Conservation (phyloP, 2,113 vertebrate species). For the Callithrix jacchus region DNA sequence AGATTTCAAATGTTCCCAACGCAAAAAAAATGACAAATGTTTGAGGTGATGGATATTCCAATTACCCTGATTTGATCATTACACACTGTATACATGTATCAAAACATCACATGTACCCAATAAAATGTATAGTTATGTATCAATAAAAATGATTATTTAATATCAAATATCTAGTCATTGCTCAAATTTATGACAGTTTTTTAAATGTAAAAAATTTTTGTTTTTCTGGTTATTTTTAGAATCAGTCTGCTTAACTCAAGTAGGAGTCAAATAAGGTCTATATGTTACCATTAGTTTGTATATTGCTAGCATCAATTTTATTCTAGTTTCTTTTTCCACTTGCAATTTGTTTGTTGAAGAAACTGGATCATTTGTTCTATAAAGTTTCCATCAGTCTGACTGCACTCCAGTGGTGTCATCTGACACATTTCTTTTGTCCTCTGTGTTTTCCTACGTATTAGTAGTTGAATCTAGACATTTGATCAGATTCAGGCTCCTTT, state of each 20-base stretch:
- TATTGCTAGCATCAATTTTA: not conserved
- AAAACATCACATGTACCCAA: not conserved
- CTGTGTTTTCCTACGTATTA: not conserved
- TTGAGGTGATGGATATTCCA: not conserved
- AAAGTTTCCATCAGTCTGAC: not conserved
- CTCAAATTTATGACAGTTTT: conserved; percentile 30
- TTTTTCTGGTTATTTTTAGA: not conserved
- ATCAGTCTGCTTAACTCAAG: not conserved
- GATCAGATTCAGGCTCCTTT: not conserved
- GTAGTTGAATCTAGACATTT: not conserved
- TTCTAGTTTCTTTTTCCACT: not conserved
- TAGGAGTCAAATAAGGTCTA: not conserved
- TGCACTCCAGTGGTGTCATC: not conserved
- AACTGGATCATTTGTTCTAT: not conserved
- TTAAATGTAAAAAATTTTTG: conserved; percentile 20
- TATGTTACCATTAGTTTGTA: not conserved
- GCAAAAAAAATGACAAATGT: not conserved
- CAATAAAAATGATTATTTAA: not conserved
- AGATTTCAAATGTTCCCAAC: not conserved
- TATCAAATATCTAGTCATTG: conserved; percentile 27
- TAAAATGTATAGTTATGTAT: not conserved
- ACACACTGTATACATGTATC: not conserved
- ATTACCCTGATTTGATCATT: not conserved
- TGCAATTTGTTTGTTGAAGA: conserved; percentile 18
- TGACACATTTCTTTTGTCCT: not conserved